Percentiles rank a stretch among this genome's conserved stretches.
phyloP scores from a whole-genome alignment of 2,888 invertebrate species.

The Macaria notata region DNA sequence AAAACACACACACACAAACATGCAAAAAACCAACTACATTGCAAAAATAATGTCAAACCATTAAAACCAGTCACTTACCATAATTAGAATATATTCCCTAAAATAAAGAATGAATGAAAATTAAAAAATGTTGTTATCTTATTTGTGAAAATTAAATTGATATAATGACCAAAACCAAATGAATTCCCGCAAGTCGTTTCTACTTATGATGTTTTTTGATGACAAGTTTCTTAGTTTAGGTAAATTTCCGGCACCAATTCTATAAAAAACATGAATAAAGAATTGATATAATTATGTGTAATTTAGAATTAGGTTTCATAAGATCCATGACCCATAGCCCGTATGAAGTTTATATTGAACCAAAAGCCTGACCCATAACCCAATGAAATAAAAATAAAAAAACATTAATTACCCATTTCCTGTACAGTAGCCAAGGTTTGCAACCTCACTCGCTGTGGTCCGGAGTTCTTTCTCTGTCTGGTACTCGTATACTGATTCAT shows the following conservation, averaged over 20 bases:
- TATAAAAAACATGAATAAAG: no score
- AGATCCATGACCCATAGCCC: no score
- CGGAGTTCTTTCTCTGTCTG: constrained; percentile 81
- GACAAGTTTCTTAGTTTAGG: no score
- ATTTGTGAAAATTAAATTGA: no score
- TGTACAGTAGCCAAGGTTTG: constrained; percentile 86
- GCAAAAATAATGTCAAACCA: constrained; percentile 1
- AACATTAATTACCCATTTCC: constrained; percentile 85
- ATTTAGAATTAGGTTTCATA: no score
- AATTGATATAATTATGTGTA: no score
- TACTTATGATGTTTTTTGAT: no score
- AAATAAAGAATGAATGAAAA: not conserved
- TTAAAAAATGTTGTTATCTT: no score
- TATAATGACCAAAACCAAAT: no score
- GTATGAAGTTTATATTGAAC: no score
- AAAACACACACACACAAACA: constrained; percentile 31
- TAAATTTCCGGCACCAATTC: no score
- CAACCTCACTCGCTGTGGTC: constrained; percentile 73
- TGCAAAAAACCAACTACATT: constrained; percentile 20
- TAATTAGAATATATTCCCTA: not conserved
- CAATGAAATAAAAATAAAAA: constrained; percentile 30
- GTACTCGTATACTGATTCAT: constrained; percentile 46
- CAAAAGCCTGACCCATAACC: constrained; percentile 25
- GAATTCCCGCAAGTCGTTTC: no score
- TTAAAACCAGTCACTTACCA: constrained; percentile 1